A percentile compares a stretch with the other conserved stretches of the same genome.
phyloP scores from a whole-genome alignment of 2,888 invertebrate species.

The Catocala sponsa region DNA sequence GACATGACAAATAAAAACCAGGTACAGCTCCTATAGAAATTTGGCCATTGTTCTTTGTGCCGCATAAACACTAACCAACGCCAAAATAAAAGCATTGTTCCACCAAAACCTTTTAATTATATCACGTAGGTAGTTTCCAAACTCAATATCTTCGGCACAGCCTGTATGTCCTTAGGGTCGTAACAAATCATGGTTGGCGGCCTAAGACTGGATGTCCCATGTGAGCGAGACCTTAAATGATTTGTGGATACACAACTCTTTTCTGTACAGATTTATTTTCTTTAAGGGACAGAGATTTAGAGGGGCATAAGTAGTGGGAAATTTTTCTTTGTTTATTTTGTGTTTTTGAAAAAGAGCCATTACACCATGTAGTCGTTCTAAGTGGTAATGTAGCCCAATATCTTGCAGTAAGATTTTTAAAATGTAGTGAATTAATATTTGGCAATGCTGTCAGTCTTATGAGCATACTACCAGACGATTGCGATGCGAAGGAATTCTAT shows the following conservation, averaged over 20 bases:
- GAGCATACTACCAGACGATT: too few species aligned
- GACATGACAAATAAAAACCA: too few species aligned
- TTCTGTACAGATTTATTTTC: constrained; percentile 43
- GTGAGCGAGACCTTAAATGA: constrained; percentile 65
- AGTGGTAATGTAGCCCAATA: too few species aligned
- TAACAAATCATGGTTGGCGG: constrained; percentile 71
- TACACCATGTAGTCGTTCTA: too few species aligned
- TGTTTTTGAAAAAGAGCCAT: too few species aligned
- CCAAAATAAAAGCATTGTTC: not conserved
- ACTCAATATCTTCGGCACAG: constrained; percentile 26
- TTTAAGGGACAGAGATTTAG: constrained; percentile 4
- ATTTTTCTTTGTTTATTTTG: not conserved
- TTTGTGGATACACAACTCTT: constrained; percentile 64
- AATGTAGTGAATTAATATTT: too few species aligned
- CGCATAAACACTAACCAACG: too few species aligned
- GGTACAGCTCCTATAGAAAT: too few species aligned
- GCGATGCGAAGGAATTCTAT: too few species aligned
- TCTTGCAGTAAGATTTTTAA: too few species aligned
- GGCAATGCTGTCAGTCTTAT: too few species aligned
- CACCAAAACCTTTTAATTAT: not conserved
- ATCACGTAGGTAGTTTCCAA: constrained; percentile 19
- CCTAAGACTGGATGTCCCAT: constrained; percentile 61
- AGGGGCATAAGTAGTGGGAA: not conserved
- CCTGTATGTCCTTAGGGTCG: constrained; percentile 54
- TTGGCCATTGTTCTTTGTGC: too few species aligned